Conservation (phyloP, 2,797 vertebrate species). For the Pempheris klunzingeri region DNA sequence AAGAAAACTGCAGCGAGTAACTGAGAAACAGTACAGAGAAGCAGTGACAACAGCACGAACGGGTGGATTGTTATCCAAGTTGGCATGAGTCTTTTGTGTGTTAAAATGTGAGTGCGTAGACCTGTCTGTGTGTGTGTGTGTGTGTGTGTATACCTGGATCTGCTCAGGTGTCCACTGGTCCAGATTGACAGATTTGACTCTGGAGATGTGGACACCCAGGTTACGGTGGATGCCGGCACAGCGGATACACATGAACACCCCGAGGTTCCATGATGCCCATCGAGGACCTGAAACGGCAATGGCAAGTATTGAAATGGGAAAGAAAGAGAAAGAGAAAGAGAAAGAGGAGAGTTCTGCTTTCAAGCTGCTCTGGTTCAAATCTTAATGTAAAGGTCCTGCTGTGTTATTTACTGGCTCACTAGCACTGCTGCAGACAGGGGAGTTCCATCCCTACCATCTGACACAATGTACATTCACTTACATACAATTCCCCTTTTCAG, state of each 20-base stretch:
- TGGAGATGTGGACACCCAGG: conserved; percentile 99
- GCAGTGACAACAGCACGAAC: no score
- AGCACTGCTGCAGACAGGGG: not conserved
- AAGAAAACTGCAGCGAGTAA: not conserved
- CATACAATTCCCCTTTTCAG: conserved; percentile 7
- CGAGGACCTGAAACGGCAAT: conserved; percentile 88
- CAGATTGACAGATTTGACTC: conserved; percentile 98
- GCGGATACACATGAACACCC: conserved; percentile 99
- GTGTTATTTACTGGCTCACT: conserved; percentile 12
- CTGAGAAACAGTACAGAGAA: not conserved
- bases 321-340: not conserved
- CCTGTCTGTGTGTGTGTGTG: not conserved
- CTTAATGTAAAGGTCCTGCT: not conserved
- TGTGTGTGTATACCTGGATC: conserved; percentile 89
- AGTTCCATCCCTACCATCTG: not conserved
- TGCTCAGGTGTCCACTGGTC: conserved; percentile 99
- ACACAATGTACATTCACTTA: conserved; percentile 5
- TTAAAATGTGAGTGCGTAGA: not conserved
- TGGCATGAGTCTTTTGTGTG: not conserved
- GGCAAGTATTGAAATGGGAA: not conserved
- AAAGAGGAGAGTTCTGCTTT: conserved; percentile 1
- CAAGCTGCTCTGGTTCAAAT: not conserved
- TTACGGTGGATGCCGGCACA: conserved; percentile 99
- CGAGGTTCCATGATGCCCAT: conserved; percentile 99
- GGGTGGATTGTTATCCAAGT: not conserved